Evolutionary conservation across 2,113 vertebrate genomes (phyloP).

Genomic region (Pomatorhinus ruficollis): DNA sequence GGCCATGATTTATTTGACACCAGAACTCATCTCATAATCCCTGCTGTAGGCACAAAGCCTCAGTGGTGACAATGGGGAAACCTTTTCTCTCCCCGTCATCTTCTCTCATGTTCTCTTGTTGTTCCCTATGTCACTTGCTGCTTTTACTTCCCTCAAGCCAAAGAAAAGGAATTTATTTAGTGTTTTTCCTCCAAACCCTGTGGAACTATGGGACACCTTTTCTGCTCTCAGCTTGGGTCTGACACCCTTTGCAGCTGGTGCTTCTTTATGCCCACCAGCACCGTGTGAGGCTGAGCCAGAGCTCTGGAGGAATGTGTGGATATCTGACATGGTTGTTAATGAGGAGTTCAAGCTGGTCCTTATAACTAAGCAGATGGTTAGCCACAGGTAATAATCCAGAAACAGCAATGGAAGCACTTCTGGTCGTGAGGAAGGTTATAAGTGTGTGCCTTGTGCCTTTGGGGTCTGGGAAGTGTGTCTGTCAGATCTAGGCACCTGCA

Average conservation of each 20-base stretch:
- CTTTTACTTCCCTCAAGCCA: not conserved
- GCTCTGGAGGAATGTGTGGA: not conserved
- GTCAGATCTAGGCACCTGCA: not conserved
- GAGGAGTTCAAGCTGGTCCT: not conserved
- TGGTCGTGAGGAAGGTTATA: not conserved
- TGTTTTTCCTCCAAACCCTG: not conserved
- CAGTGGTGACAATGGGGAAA: not conserved
- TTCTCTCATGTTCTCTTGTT: not conserved
- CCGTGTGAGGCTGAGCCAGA: not conserved
- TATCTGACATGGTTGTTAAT: not conserved
- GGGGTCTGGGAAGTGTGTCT: not conserved
- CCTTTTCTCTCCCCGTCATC: not conserved
- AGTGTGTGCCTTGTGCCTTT: not conserved
- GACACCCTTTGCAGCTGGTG: not conserved
- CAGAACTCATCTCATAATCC: not conserved
- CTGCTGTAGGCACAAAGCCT: not conserved
- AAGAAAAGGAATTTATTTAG: not conserved
- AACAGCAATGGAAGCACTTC: not conserved
- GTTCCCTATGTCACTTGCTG: not conserved
- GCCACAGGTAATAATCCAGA: not conserved
- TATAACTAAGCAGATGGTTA: not conserved
- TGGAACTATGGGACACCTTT: not conserved
- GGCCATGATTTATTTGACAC: not conserved
- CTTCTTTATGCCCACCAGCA: not conserved
- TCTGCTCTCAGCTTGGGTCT: not conserved